Evolutionary conservation across 2,113 vertebrate genomes (phyloP), one percentile per base, ranked within the genome.

Genomic region (Arizona elegans): DNA sequence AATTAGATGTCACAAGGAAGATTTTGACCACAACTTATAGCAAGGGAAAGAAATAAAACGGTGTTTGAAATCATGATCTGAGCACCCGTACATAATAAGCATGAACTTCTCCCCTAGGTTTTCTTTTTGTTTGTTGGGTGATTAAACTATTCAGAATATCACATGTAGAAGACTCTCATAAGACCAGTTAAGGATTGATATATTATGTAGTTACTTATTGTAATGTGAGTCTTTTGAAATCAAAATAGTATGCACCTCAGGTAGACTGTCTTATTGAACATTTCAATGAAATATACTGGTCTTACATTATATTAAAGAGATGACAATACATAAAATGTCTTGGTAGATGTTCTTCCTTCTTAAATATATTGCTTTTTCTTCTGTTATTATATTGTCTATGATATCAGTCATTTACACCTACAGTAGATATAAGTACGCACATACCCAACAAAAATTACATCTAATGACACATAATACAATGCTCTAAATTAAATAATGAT

Each of bases 1-100:
- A 94, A 91, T 9, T 87, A 62, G 17, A 91, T 0, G 93, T 3
- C 9, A 24, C 87, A 17, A 38, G 23, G 33, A 90, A 90, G 2
- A 92, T 62, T 88, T n/a, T 93, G 1, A 86, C 55, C 56, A 91
- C 21, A 95, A 24, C 65, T 92, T 93, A 93, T 89, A 33, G 53
- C 5, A 59, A 95, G 2, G 38, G 92, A 58, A 86, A 56, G 47
- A 87, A 89, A 70, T 90, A 47, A 50, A 19, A 92, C 38, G 29
- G 29, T 43, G 85, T 91, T 95, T 92, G 24, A 65, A 90, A 23
- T 92, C 11, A 3, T 93, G 93, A 90, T 70, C 55, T 47, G 24
- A 94, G 92, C 54, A 94, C 5, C 13, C 23, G 3, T 38, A 54
- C 47, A 15, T 13, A 5, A 89, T 54, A 92, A 92, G 2, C 85